Conservation (phyloP, 2,888 invertebrate genomes). For the Theretra japonica region DNA sequence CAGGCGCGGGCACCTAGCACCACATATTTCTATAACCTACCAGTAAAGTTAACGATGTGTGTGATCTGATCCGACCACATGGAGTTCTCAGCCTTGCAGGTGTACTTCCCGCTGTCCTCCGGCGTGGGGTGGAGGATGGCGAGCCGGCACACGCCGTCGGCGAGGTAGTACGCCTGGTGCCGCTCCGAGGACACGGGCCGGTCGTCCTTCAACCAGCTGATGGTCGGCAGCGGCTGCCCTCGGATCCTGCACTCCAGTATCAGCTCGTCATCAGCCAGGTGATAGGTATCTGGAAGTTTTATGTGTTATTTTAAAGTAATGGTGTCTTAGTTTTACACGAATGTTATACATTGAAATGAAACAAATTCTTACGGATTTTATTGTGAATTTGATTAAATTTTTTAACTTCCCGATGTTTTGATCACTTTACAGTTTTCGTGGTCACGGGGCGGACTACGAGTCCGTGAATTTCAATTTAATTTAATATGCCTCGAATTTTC, state of each 20-base stretch:
- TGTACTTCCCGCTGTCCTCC: conserved; percentile 90
- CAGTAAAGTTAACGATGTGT: conserved; percentile 88
- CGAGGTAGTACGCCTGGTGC: conserved; percentile 87
- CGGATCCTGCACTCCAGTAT: conserved; percentile 91
- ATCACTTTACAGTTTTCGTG: too few relatives aligned
- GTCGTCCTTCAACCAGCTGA: conserved; percentile 91
- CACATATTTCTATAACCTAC: conserved; percentile 61
- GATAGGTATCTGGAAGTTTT: conserved; percentile 86
- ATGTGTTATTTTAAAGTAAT: too few relatives aligned
- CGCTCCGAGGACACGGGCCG: conserved; percentile 83
- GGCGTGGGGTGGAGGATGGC: conserved; percentile 87
- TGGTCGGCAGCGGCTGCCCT: conserved; percentile 88
- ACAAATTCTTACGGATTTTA: too few relatives aligned
- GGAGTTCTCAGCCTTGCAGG: conserved; percentile 90
- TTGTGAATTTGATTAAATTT: too few relatives aligned
- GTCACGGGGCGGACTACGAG: too few relatives aligned
- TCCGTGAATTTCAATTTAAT: too few relatives aligned
- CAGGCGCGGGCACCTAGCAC: neutral
- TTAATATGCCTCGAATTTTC: too few relatives aligned
- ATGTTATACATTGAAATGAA: too few relatives aligned
- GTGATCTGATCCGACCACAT: conserved; percentile 90
- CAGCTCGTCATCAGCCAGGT: conserved; percentile 89
- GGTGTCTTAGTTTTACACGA: too few relatives aligned
- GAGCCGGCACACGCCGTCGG: conserved; percentile 90
- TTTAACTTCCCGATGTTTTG: too few relatives aligned